phyloP scores from a whole-genome alignment of 2,888 invertebrate genomes.

The Diplazon laetatorius region DNA sequence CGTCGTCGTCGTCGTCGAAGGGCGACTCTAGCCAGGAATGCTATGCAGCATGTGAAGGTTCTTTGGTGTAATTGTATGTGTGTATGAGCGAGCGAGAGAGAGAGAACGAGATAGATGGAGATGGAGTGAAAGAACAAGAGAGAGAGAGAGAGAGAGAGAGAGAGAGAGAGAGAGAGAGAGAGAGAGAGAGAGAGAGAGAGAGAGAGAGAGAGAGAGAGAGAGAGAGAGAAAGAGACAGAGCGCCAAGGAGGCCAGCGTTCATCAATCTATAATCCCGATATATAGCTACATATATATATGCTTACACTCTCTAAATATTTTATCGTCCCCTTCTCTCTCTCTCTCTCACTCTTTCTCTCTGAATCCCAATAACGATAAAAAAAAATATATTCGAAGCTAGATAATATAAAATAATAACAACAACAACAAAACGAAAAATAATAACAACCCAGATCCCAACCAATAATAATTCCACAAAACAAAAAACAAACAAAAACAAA shows the following conservation, averaged over 20 bases:
- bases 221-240: too few species aligned
- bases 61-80: not conserved
- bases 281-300: too few species aligned
- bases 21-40: constrained; percentile 23
- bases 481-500: too few species aligned
- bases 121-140: not conserved
- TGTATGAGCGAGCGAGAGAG: too few species aligned
- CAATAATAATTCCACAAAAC: constrained; percentile 20
- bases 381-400: too few species aligned
- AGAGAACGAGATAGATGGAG: not conserved
- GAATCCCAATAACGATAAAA: not conserved
- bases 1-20: constrained; percentile 13
- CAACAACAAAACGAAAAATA: constrained; percentile 4
- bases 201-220: too few species aligned
- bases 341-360: not conserved
- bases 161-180: not conserved
- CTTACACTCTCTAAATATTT: constrained; percentile 5
- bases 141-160: too few species aligned
- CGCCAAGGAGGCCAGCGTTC: not conserved
- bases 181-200: not conserved
- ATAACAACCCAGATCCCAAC: not conserved
- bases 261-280: constrained; percentile 20
- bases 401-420: not conserved
- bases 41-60: constrained; percentile 24
- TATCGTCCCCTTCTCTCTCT: not conserved